Evolutionary conservation across 2,888 invertebrate genomes (phyloP).

Genomic region (Pristionchus maxplancki): DNA sequence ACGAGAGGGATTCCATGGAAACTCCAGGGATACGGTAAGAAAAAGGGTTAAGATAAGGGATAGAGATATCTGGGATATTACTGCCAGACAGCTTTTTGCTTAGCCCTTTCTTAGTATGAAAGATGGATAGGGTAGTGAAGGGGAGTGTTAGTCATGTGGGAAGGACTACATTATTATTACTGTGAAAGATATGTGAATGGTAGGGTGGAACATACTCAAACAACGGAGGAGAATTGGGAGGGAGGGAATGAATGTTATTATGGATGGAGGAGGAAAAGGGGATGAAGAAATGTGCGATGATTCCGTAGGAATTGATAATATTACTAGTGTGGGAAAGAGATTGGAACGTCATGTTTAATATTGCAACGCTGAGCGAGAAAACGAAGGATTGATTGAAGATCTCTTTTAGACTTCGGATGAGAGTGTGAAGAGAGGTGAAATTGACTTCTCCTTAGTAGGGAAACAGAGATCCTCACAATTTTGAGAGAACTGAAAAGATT

Average conservation of each 20-base stretch:
- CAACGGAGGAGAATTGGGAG: neutral
- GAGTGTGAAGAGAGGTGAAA: conserved; percentile 59
- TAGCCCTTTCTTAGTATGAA: neutral
- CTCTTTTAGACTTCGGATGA: conserved; percentile 49
- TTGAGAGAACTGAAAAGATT: conserved; percentile 54
- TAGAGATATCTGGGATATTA: neutral
- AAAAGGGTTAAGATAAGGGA: conserved; percentile 6
- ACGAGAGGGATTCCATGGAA: neutral
- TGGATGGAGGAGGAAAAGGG: neutral
- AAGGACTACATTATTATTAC: conserved; percentile 31
- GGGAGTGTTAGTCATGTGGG: conserved; percentile 1
- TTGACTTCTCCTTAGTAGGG: conserved; percentile 60
- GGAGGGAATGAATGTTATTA: conserved; percentile 11
- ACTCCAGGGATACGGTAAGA: neutral
- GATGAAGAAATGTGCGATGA: neutral
- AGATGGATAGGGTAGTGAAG: neutral
- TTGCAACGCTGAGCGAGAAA: conserved; percentile 3
- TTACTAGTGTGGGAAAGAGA: conserved; percentile 7
- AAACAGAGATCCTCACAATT: conserved; percentile 69
- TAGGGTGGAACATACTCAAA: neutral
- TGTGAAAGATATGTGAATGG: conserved; percentile 2
- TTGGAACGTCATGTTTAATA: conserved; percentile 7
- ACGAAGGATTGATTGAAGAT: neutral
- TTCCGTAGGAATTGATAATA: conserved; percentile 16
- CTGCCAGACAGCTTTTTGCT: conserved; percentile 10